Evolutionary conservation across 2,113 vertebrate species (phyloP).

Genomic region (Psophia crepitans): DNA sequence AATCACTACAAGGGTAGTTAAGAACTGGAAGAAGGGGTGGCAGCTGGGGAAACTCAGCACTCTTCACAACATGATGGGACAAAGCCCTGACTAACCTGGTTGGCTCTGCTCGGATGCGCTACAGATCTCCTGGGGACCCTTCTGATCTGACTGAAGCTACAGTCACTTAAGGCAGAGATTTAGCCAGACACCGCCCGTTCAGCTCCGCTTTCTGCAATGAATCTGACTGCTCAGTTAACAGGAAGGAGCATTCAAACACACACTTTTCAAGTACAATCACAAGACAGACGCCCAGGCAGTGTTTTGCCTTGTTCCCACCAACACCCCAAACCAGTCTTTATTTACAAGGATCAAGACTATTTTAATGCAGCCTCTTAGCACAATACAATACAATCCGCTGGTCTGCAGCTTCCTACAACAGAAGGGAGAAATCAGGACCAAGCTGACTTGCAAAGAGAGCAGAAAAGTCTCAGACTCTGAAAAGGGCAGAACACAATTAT

Average conservation of each 20-base stretch:
- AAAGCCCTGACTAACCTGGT: neutral
- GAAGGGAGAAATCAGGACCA: neutral
- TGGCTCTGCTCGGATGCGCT: neutral
- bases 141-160: neutral
- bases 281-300: neutral
- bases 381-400: neutral
- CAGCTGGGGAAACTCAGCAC: neutral
- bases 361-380: neutral
- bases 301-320: neutral
- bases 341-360: neutral
- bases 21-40: neutral
- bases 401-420: neutral
- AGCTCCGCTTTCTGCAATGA: neutral
- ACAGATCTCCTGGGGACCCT: neutral
- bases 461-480: neutral
- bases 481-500: conserved; percentile 33
- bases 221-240: neutral
- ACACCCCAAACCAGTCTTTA: neutral
- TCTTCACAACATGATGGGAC: neutral
- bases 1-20: neutral
- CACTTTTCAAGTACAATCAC: neutral
- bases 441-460: neutral
- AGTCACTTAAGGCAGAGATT: neutral
- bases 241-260: neutral
- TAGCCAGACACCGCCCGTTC: neutral